Evolutionary conservation across 2,797 vertebrate species (phyloP), one percentile per base, ranked within the genome.

Genomic region (Ptychobarbus kaznakovi): DNA sequence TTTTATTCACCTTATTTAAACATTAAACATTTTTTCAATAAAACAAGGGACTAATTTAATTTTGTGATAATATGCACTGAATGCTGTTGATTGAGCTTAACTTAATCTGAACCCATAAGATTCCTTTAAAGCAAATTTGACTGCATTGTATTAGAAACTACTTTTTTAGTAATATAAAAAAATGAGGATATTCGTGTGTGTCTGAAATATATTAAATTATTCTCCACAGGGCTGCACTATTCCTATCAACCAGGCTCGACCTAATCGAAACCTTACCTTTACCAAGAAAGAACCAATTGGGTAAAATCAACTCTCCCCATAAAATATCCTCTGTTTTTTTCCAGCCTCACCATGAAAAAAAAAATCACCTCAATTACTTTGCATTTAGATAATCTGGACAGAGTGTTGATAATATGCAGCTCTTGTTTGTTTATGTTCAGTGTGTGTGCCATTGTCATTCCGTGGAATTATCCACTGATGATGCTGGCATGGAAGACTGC

Each of bases 381-480:
- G 58, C 7, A 65, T 65, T 65, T 65, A 42, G 4, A 51, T 22
- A 25, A 22, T 72, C 38, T 42, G 77, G 4, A 12, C 7, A 81
- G 20, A 28, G 75, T 22, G 80, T 82, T 20, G 16, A n/a, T 9
- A 74, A 35, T 53, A 3, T 58, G 32, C 61, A 56, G 20, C 18
- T 38, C 46, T 22, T 69, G 13, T 77, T 22, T 69, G 12, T 77
- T 51, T 86, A 4, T 73, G 53, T 85, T n/a, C 87, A 95, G 96
- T 35, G 96, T 97, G 56, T 97, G 96, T 84, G 96, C 93, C 25
- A 96, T 97, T 0, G 88, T 97, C 81, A 97, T 97, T 90, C 96
- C 96, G 1, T 97, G 96, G 96, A 97, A 97, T 92, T 97, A 97
- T 75, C 97, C 96, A 7, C 91, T 97, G 58, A 97, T 97, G 97